Base-by-base conservation (phyloP, 2,113 vertebrate species). In the Spermophilus dauricus region DNA sequence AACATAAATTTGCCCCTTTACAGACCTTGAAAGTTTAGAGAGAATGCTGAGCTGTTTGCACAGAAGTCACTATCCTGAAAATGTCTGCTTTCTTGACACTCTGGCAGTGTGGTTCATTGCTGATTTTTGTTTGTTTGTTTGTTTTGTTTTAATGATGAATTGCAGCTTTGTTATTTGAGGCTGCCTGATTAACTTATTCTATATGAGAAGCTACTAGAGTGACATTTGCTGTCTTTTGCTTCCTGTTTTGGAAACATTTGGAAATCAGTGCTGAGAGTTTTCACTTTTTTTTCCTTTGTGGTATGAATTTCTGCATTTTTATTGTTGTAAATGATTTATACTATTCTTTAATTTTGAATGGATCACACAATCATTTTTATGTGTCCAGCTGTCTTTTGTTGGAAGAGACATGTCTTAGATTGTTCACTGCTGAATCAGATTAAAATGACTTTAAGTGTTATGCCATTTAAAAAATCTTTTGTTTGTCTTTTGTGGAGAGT, bases 1-100 rank as follows among this genome's bases (percentile, higher is more conserved):
- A 98, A 45, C n/a, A n/a, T 91, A 91, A 34, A 76, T 93, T 95
- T 93, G 69, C 28, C 26, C 32, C 5, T 97, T 98, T 98, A 77
- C 88, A 98, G 96, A 95, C 96, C 96, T 86, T 97, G 94, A 97
- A 5, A 32, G 89, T 97, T 98, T 97, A 92, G 51, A 97, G 96
- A 96, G 97, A 98, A 97, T 88, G 84, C 92, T 97, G 86, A 90
- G 81, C 32, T 80, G 98, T 98, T 98, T 98, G 94, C 97, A 98
- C 98, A 95, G 96, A 98, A 98, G 98, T 98, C 93, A 93, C 95
- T 97, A 95, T 96, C 85, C 98, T 96, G 90, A 80, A 96, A 98
- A 98, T 97, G 4, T 20, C 51, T 97, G 97, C 2, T 73, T 97
- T 89, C 96, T 83, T 96, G 97, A 96, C 91, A 89, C 42, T 94